phyloP scores from a whole-genome alignment of 37 sponge, comb jelly and placozoan species.

The Hormiphora californensis region DNA sequence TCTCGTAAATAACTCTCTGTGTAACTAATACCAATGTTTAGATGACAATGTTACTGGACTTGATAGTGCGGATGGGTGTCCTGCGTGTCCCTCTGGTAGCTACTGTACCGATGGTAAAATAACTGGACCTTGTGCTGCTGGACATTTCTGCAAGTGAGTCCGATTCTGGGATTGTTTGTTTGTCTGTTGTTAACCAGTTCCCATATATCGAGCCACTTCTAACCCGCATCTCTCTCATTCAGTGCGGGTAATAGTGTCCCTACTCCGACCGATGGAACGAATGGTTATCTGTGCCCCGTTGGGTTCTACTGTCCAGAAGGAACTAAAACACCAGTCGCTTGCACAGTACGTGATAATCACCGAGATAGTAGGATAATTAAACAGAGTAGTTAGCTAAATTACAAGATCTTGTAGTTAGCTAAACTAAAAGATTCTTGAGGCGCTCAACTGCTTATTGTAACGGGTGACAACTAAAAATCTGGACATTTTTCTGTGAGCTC shows the following conservation, averaged over 20 bases:
- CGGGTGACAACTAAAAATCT: too few relatives aligned
- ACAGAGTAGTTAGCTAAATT: too few relatives aligned
- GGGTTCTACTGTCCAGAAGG: slow-evolving; percentile 57
- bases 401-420: too few relatives aligned
- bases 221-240: neutral
- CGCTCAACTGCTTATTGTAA: too few relatives aligned
- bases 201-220: neutral
- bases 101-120: slow-evolving; percentile 56
- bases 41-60: slow-evolving; percentile 1
- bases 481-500: too few relatives aligned
- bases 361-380: too few relatives aligned
- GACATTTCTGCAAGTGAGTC: slow-evolving; percentile 51
- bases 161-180: neutral
- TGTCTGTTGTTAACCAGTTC: too few relatives aligned
- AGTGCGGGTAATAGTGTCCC: neutral
- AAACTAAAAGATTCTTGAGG: too few relatives aligned
- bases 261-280: neutral
- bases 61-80: slow-evolving; percentile 37
- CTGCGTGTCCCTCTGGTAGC: slow-evolving; percentile 52
- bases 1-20: too few relatives aligned
- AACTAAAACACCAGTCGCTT: neutral
- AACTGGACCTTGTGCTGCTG: slow-evolving; percentile 28
- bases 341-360: neutral
- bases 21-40: too few relatives aligned
- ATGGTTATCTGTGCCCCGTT: slow-evolving; percentile 44